Evolutionary conservation across 2,888 invertebrate species (phyloP).

Genomic region (Brachyopa scutellaris): DNA sequence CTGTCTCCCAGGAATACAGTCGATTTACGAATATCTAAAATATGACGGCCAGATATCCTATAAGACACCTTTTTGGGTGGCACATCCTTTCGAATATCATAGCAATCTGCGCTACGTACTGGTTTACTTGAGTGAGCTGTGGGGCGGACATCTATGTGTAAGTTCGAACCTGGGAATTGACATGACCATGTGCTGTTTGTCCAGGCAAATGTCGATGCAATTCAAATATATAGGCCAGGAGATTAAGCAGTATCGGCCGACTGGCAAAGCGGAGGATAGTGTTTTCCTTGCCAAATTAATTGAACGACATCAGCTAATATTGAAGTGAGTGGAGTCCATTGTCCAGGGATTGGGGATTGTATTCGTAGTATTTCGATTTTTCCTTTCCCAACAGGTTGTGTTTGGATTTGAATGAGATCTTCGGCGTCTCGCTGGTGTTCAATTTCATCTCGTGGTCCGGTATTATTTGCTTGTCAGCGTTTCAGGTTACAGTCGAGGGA

Average conservation of each 20-base stretch:
- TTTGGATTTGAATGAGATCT: constrained; percentile 71
- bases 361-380: not conserved
- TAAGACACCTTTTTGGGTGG: constrained; percentile 56
- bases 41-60: constrained; percentile 38
- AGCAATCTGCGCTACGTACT: constrained; percentile 23
- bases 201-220: constrained; percentile 77
- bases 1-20: constrained; percentile 41
- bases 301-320: constrained; percentile 73
- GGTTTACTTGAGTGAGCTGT: constrained; percentile 47
- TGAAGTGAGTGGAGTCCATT: no score
- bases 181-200: constrained; percentile 55
- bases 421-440: constrained; percentile 68
- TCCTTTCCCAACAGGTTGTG: constrained; percentile 65
- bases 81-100: constrained; percentile 37
- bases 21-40: constrained; percentile 30
- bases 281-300: constrained; percentile 71
- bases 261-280: constrained; percentile 59
- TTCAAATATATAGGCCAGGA: constrained; percentile 74
- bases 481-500: constrained; percentile 71
- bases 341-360: not conserved
- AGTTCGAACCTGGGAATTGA: constrained; percentile 50
- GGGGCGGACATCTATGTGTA: constrained; percentile 53
- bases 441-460: constrained; percentile 69
- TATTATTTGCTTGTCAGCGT: constrained; percentile 71
- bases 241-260: constrained; percentile 74